Conservation (phyloP, 2,888 invertebrate species). For the Andrena trimmerana region DNA sequence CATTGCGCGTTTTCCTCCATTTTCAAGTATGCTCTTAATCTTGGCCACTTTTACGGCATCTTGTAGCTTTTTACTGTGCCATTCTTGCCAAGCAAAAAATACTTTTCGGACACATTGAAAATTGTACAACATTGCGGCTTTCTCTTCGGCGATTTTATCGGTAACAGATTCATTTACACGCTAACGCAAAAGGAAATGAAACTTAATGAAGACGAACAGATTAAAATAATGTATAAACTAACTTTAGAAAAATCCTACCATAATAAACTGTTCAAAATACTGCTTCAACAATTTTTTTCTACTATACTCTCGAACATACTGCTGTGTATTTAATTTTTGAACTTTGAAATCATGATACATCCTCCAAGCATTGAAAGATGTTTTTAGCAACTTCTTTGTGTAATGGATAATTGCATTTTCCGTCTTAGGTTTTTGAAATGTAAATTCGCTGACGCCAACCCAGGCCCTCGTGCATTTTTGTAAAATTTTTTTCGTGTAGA, state of each 20-base stretch:
- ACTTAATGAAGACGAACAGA: neutral
- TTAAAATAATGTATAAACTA: neutral
- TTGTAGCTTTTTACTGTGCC: conserved; percentile 32
- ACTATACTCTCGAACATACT: conserved; percentile 25
- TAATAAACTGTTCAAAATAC: conserved; percentile 53
- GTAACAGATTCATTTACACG: conserved; percentile 23
- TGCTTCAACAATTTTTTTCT: conserved; percentile 48
- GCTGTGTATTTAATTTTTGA: conserved; percentile 30
- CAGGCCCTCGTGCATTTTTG: conserved; percentile 31
- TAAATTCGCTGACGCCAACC: conserved; percentile 21
- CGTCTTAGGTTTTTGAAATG: conserved; percentile 16
- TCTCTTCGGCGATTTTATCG: conserved; percentile 36
- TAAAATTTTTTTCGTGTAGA: conserved; percentile 24
- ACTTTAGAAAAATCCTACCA: conserved; percentile 49
- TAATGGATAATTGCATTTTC: conserved; percentile 39
- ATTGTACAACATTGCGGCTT: conserved; percentile 29
- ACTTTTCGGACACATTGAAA: conserved; percentile 40
- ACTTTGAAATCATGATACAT: conserved; percentile 54
- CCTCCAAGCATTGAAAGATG: conserved; percentile 55
- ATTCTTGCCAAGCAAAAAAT: conserved; percentile 56
- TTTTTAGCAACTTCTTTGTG: conserved; percentile 49
- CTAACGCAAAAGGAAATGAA: conserved; percentile 47
- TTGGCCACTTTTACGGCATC: conserved; percentile 15
- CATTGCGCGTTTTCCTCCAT: conserved; percentile 32
- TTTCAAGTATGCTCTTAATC: conserved; percentile 39